Base-by-base conservation (phyloP, 2,113 vertebrate species). In the Callochromis pleurospilus region DNA sequence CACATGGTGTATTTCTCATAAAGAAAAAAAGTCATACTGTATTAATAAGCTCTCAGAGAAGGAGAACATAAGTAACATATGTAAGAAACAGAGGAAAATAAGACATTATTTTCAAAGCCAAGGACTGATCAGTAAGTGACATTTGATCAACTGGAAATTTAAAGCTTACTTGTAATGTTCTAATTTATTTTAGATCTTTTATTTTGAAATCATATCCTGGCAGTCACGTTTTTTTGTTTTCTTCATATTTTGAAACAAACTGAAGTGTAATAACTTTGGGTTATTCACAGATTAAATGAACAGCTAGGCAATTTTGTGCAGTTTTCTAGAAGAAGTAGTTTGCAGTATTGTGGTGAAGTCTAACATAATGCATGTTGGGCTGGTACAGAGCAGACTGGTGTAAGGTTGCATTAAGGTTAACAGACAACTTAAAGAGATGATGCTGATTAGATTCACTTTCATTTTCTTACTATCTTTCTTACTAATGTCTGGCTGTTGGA, bases 101-200 rank as follows among this genome's bases (percentile, higher is more conserved):
- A n/a, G 10, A 65, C 1, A 12, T 0, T 68, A 0, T 68, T 38
- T 40, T 68, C 33, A 68, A 68, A 68, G 62, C 11, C n/a, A 68
- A 40, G 10, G 62, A 40, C 36, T 21, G 36, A 6, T 73, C 68
- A 73, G 38, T 24, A 26, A 45, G 38, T 45, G 68, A 73, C 38
- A 45, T 45, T 26, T 45, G 38, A 45, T 73, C 9, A 73, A 45
- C 21, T 45, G 38, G 21, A 45, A 45, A 73, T 45, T 73, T 45
- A 26, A 73, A 73, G 13, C 38, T 73, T 70, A 15, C 7, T 24
- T 70, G 38, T 26, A 6, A 70, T 42, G 38, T 24, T 24, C 38
- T 26, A 26, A 1, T 26, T 70, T 24, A 15, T 73, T 45, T 73
- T 45, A 26, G 38, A 73, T 5, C 40, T 26, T 70, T 38, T 40